phyloP scores from a whole-genome alignment of 2,113 vertebrate species.

The Paralichthys olivaceus region DNA sequence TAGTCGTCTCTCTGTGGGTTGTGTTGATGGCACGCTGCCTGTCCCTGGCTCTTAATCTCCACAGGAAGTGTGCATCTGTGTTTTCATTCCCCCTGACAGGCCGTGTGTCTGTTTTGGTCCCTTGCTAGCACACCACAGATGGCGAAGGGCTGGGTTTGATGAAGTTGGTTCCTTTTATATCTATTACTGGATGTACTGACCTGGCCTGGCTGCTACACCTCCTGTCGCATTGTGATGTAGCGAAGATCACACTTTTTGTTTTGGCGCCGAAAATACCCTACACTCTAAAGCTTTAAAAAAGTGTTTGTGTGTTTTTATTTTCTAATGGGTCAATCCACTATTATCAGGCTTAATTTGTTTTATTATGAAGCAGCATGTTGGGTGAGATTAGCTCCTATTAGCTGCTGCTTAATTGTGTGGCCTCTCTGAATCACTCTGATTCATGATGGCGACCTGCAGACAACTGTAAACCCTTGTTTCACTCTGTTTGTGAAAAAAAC shows the following conservation, averaged over 20 bases:
- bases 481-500: too few relatives aligned
- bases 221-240: neutral
- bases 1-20: slow-evolving; percentile 21
- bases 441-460: slow-evolving; percentile 16
- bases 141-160: slow-evolving; percentile 49
- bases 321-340: neutral
- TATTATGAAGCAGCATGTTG: slow-evolving; percentile 22
- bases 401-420: slow-evolving; percentile 11
- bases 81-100: slow-evolving; percentile 47
- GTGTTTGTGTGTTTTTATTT: neutral
- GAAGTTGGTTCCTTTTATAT: slow-evolving; percentile 15
- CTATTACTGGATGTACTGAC: neutral
- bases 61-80: slow-evolving; percentile 60
- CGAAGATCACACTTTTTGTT: neutral
- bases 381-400: slow-evolving; percentile 21
- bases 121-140: slow-evolving; percentile 57
- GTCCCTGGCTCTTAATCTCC: slow-evolving; percentile 31
- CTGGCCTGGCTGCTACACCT: slow-evolving; percentile 1
- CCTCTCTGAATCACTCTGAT: slow-evolving; percentile 5
- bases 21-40: slow-evolving; percentile 33
- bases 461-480: slow-evolving; percentile 22
- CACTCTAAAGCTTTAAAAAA: neutral
- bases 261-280: neutral
- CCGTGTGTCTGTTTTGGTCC: slow-evolving; percentile 47
- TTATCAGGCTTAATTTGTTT: neutral